Conservation (phyloP, 2,797 vertebrate genomes). For the Anomalospiza imberbis region DNA sequence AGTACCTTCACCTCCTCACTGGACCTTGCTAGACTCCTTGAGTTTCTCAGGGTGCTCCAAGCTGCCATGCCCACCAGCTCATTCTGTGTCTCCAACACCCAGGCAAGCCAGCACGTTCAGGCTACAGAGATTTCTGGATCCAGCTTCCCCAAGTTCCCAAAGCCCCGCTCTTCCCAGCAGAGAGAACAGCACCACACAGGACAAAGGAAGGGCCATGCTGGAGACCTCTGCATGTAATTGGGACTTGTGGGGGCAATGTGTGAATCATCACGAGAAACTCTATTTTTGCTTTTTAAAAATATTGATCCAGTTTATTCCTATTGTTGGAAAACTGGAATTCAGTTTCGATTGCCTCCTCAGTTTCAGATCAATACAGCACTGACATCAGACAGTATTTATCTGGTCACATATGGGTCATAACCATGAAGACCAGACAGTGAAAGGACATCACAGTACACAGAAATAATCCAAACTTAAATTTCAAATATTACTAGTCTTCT, state of each 20-base stretch:
- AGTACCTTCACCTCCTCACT: not conserved
- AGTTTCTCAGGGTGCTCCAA: not conserved
- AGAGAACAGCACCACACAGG: not conserved
- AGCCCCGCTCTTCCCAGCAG: not conserved
- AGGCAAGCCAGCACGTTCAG: not conserved
- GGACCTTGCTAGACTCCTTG: not conserved
- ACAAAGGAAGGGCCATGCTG: not conserved
- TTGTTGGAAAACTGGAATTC: not conserved
- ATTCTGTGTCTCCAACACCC: not conserved
- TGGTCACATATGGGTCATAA: not conserved
- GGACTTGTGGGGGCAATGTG: not conserved
- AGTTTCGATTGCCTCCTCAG: not conserved
- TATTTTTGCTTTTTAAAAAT: not conserved
- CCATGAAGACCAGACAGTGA: not conserved
- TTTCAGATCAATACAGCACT: not conserved
- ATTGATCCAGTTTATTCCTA: not conserved
- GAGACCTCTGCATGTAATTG: not conserved
- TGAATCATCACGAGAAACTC: not conserved
- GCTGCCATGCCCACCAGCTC: not conserved
- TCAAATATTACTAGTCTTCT: not conserved
- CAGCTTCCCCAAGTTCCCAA: not conserved
- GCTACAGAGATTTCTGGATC: not conserved
- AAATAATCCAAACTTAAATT: not conserved
- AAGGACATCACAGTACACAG: not conserved
- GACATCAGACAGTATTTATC: not conserved